Base-by-base conservation (phyloP, 1,140 invertebrate species). In the Hyles vespertilio region DNA sequence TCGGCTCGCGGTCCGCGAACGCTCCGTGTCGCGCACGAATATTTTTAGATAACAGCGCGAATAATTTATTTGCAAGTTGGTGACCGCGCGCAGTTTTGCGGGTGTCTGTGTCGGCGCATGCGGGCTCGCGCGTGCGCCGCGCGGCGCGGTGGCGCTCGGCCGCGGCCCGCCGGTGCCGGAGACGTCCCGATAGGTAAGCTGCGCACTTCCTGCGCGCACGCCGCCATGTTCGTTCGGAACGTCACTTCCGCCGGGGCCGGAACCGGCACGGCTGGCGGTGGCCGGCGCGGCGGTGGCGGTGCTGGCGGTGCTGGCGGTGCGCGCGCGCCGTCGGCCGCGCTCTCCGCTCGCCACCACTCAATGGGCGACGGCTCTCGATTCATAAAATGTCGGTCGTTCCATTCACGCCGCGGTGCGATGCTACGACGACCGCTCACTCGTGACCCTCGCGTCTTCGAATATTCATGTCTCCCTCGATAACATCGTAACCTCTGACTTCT, bases 401-500 rank as follows among this genome's bases (percentile, higher is more conserved):
- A 88, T 88, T 88, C 81, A 85, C 85, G 84, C 79, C 81, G 79
- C 78, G 73, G 72, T 68, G 78, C 79, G 81, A 74, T 81, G 85
- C 79, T 86, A 70, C 81, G 72, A 67, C 72, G 78, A 77, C 77
- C 85, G 85, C 63, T 86, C 85, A 88, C 83, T 88, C 81, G 83
- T 85, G 85, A 88, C 81, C 82, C 83, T 88, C 82, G 82, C 83
- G 79, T 85, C 84, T 84, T 81, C 82, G 81, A 88, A 85, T 88
- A 88, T 88, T 84, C 85, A 87, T 88, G 83, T 87, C 81, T 84
- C 77, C 81, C 70, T 81, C 85, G 83, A 86, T 88, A 86, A 84
- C 84, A 84, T 79, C 80, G 69, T 87, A 87, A 87, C 84, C 82
- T 86, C 75, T 88, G 83, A 88, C 85, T 88, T 81, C 82, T 81